Evolutionary conservation across 2,888 invertebrate genomes (phyloP).

Genomic region (Azorinus chamasolen): DNA sequence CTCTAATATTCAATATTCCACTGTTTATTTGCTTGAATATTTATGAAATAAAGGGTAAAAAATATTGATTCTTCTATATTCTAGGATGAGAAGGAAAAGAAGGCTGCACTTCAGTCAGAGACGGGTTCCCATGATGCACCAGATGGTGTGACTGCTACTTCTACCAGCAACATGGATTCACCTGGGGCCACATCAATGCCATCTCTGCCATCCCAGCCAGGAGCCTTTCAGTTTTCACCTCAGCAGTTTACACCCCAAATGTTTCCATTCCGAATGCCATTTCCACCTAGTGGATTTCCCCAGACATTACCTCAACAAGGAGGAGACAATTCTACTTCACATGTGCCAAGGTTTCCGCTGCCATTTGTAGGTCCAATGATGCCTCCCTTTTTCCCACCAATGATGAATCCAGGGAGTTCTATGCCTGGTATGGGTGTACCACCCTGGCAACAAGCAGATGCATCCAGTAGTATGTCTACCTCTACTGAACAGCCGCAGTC

Average conservation of each 20-base stretch:
- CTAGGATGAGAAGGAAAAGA: constrained; percentile 63
- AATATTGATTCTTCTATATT: too few species aligned
- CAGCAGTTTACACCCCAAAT: constrained; percentile 51
- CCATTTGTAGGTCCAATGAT: constrained; percentile 59
- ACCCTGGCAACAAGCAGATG: constrained; percentile 21
- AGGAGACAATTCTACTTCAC: constrained; percentile 10
- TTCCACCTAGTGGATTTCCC: constrained; percentile 29
- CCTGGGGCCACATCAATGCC: constrained; percentile 9
- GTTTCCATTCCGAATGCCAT: constrained; percentile 61
- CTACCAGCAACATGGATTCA: neutral
- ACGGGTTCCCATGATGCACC: neutral
- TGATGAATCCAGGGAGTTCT: constrained; percentile 38
- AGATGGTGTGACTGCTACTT: neutral
- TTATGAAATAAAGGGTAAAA: too few species aligned
- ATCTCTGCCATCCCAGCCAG: constrained; percentile 1
- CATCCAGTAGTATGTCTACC: neutral
- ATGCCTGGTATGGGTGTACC: constrained; percentile 44
- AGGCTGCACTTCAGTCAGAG: constrained; percentile 49
- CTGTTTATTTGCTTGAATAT: too few species aligned
- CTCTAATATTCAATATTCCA: neutral
- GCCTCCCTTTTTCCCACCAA: constrained; percentile 33
- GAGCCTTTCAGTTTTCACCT: constrained; percentile 16
- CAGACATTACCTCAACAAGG: constrained; percentile 2
- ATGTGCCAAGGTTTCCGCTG: constrained; percentile 56
- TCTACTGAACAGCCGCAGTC: neutral